phyloP scores from a whole-genome alignment of 64 coral and sea anemone genomes.

The Pocillopora verrucosa region DNA sequence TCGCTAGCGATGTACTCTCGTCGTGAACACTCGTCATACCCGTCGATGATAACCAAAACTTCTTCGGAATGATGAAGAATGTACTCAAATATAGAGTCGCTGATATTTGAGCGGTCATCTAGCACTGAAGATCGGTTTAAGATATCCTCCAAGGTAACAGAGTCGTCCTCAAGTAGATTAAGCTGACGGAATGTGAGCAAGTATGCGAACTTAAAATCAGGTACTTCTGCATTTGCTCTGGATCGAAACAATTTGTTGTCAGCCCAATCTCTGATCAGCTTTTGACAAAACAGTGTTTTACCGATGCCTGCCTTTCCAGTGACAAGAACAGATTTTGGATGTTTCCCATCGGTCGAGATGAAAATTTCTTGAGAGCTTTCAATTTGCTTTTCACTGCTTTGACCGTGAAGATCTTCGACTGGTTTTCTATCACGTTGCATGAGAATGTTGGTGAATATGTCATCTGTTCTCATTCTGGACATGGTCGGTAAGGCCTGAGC shows the following conservation, averaged over 20 bases:
- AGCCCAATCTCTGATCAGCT: conserved; percentile 37
- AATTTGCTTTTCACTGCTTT: background rate
- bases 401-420: conserved; percentile 3
- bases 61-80: background rate
- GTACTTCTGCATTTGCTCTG: background rate
- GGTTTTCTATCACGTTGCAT: conserved; percentile 32
- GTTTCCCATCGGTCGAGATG: background rate
- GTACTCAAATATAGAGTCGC: conserved; percentile 14
- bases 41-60: conserved; percentile 30
- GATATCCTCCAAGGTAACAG: background rate
- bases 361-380: conserved; percentile 35
- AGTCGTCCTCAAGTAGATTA: background rate
- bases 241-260: conserved; percentile 18
- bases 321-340: conserved; percentile 25
- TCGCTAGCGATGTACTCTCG: conserved; percentile 4
- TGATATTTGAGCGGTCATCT: conserved; percentile 5
- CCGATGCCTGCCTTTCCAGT: conserved; percentile 41
- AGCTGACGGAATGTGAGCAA: conserved; percentile 42
- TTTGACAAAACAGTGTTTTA: conserved; percentile 26
- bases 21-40: conserved; percentile 18
- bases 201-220: conserved; percentile 30
- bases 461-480: conserved; percentile 21
- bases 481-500: background rate
- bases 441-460: conserved; percentile 37
- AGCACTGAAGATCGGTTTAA: conserved; percentile 33